phyloP scores from a whole-genome alignment of 2,888 invertebrate species.

The Lepidonotus clava region DNA sequence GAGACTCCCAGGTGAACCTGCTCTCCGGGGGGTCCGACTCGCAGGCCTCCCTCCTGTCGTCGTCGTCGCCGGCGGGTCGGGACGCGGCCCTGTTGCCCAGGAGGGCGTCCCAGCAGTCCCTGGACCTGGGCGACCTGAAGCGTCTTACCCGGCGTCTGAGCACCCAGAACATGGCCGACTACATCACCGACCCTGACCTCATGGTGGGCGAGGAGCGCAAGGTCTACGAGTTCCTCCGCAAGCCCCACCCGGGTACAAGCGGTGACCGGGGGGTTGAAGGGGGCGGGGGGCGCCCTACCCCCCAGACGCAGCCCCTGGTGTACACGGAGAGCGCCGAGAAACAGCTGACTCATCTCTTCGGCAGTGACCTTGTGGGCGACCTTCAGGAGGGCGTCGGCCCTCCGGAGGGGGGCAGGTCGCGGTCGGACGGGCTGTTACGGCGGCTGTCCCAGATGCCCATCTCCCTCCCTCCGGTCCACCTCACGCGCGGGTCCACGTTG shows the following conservation, averaged over 20 bases:
- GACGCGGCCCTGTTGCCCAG: too few relatives aligned
- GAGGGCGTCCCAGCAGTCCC: neutral
- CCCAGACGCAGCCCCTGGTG: neutral
- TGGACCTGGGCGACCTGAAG: neutral
- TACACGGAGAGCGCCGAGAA: constrained; percentile 10
- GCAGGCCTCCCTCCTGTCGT: too few relatives aligned
- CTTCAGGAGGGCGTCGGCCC: neutral
- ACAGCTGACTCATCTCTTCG: neutral
- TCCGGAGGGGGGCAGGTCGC: too few relatives aligned
- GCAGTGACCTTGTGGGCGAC: neutral
- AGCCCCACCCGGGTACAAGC: neutral
- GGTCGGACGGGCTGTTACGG: too few relatives aligned
- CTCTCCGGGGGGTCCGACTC: too few relatives aligned
- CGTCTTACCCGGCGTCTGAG: neutral
- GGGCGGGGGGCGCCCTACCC: neutral
- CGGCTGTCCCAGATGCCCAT: too few relatives aligned
- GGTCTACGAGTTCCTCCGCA: neutral
- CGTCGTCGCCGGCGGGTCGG: too few relatives aligned
- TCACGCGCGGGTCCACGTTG: too few relatives aligned
- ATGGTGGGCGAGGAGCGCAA: constrained; percentile 12
- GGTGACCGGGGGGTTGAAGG: neutral
- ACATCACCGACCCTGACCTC: neutral
- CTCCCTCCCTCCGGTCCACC: too few relatives aligned
- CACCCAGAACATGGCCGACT: neutral
- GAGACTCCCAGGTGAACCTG: too few relatives aligned